Conservation (phyloP, 2,888 invertebrate species). For the Melangyna quadrimaculata region DNA sequence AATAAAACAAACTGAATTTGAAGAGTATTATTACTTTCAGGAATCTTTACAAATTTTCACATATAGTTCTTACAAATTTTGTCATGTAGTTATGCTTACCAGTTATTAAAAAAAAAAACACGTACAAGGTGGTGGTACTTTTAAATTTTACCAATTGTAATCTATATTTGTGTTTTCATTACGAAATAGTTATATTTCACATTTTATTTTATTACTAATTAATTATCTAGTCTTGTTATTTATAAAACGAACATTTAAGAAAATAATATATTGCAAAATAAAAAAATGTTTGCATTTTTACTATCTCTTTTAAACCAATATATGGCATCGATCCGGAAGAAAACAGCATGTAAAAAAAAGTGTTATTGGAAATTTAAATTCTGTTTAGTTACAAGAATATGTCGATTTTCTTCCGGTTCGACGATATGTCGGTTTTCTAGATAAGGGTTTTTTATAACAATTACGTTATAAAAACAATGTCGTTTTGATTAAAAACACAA, state of each 20-base stretch:
- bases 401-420: too few species aligned
- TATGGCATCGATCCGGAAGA: background rate
- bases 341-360: background rate
- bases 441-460: background rate
- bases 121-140: background rate
- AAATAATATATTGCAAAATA: background rate
- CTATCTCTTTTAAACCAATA: background rate
- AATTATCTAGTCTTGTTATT: background rate
- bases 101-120: background rate
- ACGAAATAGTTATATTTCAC: background rate
- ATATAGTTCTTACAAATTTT: too few species aligned
- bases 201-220: background rate
- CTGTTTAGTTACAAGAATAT: too few species aligned
- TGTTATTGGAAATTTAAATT: too few species aligned
- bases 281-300: background rate
- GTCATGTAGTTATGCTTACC: too few species aligned
- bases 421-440: too few species aligned
- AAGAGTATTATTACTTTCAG: too few species aligned
- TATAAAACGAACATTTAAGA: background rate
- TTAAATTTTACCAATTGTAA: background rate
- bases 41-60: too few species aligned
- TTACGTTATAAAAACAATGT: background rate
- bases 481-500: background rate
- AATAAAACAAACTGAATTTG: too few species aligned
- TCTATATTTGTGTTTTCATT: conserved; percentile 8